phyloP scores from a whole-genome alignment of 2,888 invertebrate species.

The Heliconius sara region DNA sequence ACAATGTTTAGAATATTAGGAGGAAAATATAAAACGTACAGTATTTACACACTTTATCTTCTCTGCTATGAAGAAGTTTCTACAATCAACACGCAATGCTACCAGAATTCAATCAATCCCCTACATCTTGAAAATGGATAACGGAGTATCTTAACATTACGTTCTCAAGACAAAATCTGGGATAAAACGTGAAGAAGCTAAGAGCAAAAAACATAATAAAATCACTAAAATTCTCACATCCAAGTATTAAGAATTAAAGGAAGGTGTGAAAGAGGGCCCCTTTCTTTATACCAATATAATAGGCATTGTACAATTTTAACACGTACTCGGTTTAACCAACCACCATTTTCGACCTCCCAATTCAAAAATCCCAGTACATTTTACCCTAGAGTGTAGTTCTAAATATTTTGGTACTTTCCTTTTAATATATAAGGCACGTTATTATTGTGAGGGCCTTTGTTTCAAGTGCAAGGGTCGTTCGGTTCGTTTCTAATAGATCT shows the following conservation, averaged over 20 bases:
- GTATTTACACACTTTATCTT: too few species aligned
- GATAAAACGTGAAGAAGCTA: not conserved
- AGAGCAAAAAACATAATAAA: not conserved
- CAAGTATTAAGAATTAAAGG: constrained; percentile 59
- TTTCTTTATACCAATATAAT: constrained; percentile 63
- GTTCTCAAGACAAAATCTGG: not conserved
- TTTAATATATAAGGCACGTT: constrained; percentile 50
- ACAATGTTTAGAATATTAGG: too few species aligned
- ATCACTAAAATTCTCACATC: constrained; percentile 35
- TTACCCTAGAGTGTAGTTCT: constrained; percentile 35
- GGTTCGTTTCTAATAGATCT: constrained; percentile 31
- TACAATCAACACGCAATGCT: too few species aligned
- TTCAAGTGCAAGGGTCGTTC: constrained; percentile 49
- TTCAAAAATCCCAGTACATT: constrained; percentile 41
- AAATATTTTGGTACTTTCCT: constrained; percentile 47
- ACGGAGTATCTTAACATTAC: not conserved
- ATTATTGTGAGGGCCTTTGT: constrained; percentile 51
- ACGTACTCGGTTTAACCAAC: constrained; percentile 53
- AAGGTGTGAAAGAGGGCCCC: constrained; percentile 68
- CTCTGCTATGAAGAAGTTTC: too few species aligned
- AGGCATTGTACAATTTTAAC: constrained; percentile 65
- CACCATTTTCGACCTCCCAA: constrained; percentile 47
- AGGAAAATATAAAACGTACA: too few species aligned
- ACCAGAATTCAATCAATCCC: not conserved
- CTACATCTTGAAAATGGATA: not conserved